These are phyloP conservation scores for Amblyornis subalaris DNA, from an alignment of 2,113 vertebrate genomes.

Conservation along the genomic window DNA sequence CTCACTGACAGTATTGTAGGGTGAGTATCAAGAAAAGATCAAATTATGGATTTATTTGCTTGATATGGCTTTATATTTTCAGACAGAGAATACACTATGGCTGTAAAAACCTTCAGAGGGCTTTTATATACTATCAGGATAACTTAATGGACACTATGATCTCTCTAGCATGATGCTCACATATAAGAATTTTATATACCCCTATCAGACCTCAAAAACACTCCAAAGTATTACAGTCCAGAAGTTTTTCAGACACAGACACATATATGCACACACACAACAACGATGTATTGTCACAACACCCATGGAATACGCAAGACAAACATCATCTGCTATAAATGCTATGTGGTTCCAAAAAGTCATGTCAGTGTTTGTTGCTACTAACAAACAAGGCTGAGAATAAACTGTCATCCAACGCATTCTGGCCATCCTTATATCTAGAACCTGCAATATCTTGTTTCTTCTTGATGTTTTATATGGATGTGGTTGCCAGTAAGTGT, in stretches of 20 bases:
- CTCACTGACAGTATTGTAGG: not conserved
- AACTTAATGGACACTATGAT: not conserved
- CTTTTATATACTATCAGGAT: not conserved
- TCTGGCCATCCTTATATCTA: not conserved
- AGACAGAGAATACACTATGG: not conserved
- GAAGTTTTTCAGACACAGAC: not conserved
- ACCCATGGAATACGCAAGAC: not conserved
- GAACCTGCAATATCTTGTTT: not conserved
- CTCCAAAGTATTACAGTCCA: accelerated
- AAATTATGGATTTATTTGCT: not conserved
- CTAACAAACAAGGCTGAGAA: not conserved
- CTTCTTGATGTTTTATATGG: not conserved
- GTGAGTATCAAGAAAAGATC: not conserved
- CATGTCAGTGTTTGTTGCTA: not conserved
- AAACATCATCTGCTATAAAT: not conserved
- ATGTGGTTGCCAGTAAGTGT: not conserved
- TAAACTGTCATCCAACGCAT: not conserved
- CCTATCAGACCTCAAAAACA: not conserved
- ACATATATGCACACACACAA: accelerated
- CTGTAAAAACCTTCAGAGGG: not conserved
- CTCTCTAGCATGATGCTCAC: not conserved
- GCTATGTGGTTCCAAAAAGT: not conserved
- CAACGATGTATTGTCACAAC: not conserved
- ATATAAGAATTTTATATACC: not conserved
- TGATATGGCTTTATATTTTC: not conserved